phyloP scores from a whole-genome alignment of 2,888 invertebrate genomes.

The Salticus scenicus region DNA sequence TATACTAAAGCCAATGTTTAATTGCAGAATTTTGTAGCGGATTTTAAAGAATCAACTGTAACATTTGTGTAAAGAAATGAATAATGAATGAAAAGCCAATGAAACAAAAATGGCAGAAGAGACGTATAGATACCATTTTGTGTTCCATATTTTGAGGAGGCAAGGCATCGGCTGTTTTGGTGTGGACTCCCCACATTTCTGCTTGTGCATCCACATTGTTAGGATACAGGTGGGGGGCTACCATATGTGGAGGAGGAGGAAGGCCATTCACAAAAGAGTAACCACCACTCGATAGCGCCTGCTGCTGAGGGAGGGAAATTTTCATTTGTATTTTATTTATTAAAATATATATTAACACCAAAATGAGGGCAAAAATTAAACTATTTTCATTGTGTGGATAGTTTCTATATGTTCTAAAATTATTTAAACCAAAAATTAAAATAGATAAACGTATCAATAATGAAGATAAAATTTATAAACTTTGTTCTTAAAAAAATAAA shows the following conservation, averaged over 20 bases:
- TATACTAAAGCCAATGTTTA: neutral
- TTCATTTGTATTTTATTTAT: neutral
- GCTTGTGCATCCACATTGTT: conserved; percentile 51
- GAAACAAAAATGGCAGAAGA: neutral
- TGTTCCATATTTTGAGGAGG: conserved; percentile 54
- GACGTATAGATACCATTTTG: conserved; percentile 43
- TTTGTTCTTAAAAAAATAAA: too few species aligned
- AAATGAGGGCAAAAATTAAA: too few species aligned
- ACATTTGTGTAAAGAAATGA: neutral
- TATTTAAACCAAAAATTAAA: neutral
- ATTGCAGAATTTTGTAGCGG: neutral
- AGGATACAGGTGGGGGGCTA: conserved; percentile 60
- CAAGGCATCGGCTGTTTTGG: conserved; percentile 50
- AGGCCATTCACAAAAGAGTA: conserved; percentile 71
- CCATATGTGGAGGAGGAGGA: conserved; percentile 55
- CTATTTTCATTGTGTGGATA: too few species aligned
- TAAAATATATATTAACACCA: too few species aligned
- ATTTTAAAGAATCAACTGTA: too few species aligned
- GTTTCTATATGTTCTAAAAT: neutral
- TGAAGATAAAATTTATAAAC: too few species aligned
- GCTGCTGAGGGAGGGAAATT: neutral
- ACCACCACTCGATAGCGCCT: conserved; percentile 42
- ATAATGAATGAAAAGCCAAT: neutral
- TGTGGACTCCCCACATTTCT: conserved; percentile 58
- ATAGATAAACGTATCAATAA: too few species aligned